phyloP scores from a whole-genome alignment of 2,113 vertebrate genomes.

The Dryoscopus gambensis region DNA sequence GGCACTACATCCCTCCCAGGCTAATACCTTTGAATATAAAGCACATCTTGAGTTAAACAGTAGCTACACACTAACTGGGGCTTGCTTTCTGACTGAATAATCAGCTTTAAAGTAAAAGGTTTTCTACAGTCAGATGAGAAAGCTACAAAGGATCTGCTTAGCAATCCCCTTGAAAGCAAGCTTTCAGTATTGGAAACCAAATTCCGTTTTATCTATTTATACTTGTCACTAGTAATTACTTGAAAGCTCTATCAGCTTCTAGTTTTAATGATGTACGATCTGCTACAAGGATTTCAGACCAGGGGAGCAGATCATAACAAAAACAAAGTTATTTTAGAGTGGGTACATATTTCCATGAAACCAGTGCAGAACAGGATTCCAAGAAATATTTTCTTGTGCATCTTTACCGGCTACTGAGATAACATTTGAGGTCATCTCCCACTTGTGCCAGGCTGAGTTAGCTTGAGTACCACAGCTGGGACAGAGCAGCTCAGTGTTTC shows the following conservation, averaged over 20 bases:
- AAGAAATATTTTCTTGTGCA: background rate
- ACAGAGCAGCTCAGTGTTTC: background rate
- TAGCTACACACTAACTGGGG: background rate
- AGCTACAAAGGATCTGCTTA: background rate
- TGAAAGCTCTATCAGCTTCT: constrained; percentile 1
- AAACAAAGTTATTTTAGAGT: background rate
- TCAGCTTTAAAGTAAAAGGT: background rate
- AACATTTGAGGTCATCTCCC: background rate
- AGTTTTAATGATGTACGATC: background rate
- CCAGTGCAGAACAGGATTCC: background rate
- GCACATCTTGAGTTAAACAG: background rate
- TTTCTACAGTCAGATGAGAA: background rate
- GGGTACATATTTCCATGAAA: background rate
- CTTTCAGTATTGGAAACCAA: background rate
- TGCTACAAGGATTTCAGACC: background rate
- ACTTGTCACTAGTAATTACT: background rate
- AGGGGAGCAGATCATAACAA: background rate
- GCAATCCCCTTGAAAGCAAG: background rate
- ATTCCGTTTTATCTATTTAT: constrained; percentile 22
- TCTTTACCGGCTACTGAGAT: background rate
- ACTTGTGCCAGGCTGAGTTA: background rate
- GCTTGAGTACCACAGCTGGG: background rate
- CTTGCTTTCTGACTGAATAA: constrained; percentile 13
- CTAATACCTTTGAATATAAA: constrained; percentile 31
- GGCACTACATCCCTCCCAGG: background rate